Evolutionary conservation across 1,140 invertebrate species (phyloP), one percentile per base, ranked within the genome.

Genomic region (Ostrea edulis): DNA sequence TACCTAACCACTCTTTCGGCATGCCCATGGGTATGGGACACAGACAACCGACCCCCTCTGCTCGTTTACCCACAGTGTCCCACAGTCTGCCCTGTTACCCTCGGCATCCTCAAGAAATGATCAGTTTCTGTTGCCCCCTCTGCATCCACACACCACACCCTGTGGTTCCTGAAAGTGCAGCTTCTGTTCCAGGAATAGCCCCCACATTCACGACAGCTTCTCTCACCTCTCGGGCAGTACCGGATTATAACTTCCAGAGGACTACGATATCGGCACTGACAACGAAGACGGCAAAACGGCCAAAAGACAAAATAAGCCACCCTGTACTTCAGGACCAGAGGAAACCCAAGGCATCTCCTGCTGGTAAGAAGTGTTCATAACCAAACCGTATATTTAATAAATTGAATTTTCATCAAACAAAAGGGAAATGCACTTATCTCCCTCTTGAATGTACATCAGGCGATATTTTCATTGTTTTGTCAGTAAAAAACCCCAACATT

Each of bases 61-160:
- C 71, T 22, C 77, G 68, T 20, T 55, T 85, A 14, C 85, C 85
- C 1, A 77, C 88, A 8, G 77, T 84, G 11, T 62, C 88, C 9
- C 92, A 93, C 58, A 89, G 90, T 12, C 11, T 93, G 11, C 90
- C 90, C 8, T 92, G 91, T 77, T 93, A 91, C 81, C 91, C 91
- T 17, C 84, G 92, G 22, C 91, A 93, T 87, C 90, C 92, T 8
- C 29, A 89, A 44, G 92, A 92, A 58, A 88, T 93, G 44, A 29
- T 93, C 7, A 91, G 87, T 86, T 88, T 91, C 12, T 93, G 92
- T 55, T 93, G 92, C 86, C 92, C 92, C 4, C 82, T 93, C 22
- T 93, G 92, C 51, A 87, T 93, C 65, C 89, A 90, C 44, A 89
- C 89, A 62, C 89, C 91, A 8, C 85, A 90, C 29, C 84, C 90